Evolutionary conservation across 2,113 vertebrate genomes (phyloP).

Genomic region (Mustelus asterias): DNA sequence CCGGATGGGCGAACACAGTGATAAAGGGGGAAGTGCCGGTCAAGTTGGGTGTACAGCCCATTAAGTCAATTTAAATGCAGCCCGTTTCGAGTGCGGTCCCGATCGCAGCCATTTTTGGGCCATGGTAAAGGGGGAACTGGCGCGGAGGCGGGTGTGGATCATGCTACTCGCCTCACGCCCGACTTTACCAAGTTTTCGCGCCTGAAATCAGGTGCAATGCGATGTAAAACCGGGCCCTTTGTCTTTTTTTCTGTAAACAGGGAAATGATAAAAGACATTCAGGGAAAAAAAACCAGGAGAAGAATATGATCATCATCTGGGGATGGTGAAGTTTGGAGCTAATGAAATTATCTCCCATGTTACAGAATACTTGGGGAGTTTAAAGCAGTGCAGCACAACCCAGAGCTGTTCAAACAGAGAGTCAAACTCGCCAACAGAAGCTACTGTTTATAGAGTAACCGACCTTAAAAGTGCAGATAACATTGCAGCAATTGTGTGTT

Average conservation of each 20-base stretch:
- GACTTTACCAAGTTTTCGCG: too few species aligned
- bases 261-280: neutral
- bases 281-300: neutral
- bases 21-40: too few species aligned
- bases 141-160: too few species aligned
- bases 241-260: neutral
- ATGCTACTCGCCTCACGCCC: too few species aligned
- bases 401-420: neutral
- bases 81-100: too few species aligned
- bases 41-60: too few species aligned
- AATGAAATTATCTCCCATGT: neutral
- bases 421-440: neutral
- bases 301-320: neutral
- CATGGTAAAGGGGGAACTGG: too few species aligned
- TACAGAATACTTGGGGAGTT: neutral
- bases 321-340: neutral
- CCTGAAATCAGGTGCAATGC: too few species aligned
- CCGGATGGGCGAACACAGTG: too few species aligned
- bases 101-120: too few species aligned
- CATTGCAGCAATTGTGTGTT: slow-evolving; percentile 6
- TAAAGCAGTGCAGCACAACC: neutral
- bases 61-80: too few species aligned
- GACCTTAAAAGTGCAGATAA: slow-evolving; percentile 13
- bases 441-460: slow-evolving; percentile 14
- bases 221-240: too few species aligned